A percentile compares a stretch with the other conserved stretches of the same genome.
Evolutionary conservation across 2,888 invertebrate species (phyloP).

Genomic region (Trachelus iudaicus): DNA sequence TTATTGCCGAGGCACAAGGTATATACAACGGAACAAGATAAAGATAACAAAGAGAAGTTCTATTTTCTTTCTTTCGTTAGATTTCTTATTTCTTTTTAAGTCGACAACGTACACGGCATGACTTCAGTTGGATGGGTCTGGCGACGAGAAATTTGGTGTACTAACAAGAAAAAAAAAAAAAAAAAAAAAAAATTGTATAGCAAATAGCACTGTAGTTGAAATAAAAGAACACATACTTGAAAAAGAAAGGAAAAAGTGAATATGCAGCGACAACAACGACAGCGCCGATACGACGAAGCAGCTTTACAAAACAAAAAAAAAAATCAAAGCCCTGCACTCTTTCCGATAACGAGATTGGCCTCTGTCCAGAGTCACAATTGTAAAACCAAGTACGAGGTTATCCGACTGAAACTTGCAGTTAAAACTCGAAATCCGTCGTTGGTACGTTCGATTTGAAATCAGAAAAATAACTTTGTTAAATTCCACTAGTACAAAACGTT

Average conservation of each 20-base stretch:
- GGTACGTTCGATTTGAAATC: neutral
- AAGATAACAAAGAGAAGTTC: conserved; percentile 1
- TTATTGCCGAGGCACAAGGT: neutral
- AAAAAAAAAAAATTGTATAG: conserved; percentile 57
- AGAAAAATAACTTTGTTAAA: neutral
- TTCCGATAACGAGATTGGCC: neutral
- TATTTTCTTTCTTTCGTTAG: neutral
- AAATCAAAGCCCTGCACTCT: conserved; percentile 41
- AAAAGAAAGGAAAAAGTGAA: conserved; percentile 25
- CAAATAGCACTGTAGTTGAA: conserved; percentile 57
- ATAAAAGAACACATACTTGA: conserved; percentile 57
- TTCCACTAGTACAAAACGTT: neutral
- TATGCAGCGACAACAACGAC: neutral
- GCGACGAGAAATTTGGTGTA: conserved; percentile 48
- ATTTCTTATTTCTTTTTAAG: conserved; percentile 7
- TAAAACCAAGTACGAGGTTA: neutral
- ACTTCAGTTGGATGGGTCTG: conserved; percentile 30
- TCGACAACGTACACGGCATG: conserved; percentile 13
- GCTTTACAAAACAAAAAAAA: conserved; percentile 27
- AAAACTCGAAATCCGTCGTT: neutral
- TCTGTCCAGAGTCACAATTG: neutral
- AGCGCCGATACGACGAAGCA: neutral
- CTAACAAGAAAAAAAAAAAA: conserved; percentile 48
- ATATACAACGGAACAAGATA: neutral
- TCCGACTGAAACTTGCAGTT: neutral